Base-by-base conservation (phyloP, 37 sponge, comb jelly and placozoan genomes). In the Halisarca cf. caerulea region DNA sequence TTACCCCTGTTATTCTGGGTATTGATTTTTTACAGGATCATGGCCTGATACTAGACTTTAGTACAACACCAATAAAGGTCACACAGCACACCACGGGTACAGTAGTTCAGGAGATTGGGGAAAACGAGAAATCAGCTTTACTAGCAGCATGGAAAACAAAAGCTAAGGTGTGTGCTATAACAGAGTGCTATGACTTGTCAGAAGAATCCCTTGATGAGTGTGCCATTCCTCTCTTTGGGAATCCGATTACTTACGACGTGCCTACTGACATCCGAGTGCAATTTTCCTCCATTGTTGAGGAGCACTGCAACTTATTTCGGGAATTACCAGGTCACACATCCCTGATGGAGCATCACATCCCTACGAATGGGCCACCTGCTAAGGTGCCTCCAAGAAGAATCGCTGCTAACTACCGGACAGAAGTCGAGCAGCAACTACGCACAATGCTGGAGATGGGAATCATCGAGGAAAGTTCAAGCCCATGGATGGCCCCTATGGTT, bases 1-100 rank as follows among this genome's bases (percentile, higher is more conserved):
- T 91, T 6, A 59, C 73, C 42, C 85, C 53, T 44, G 81, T 84
- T 24, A 91, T 91, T 30, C 80, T 86, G 25, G 84, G 91, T 54
- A 51, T 87, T 24, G 87, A 91, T 79, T 91, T 87, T 28, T n/a
- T n/a, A n/a, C n/a, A n/a, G n/a, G n/a, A n/a, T n/a, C n/a, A n/a
- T n/a, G n/a, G n/a, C n/a, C n/a, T n/a, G n/a, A n/a, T n/a, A n/a
- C n/a, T n/a, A n/a, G n/a, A n/a, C n/a, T n/a, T n/a, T n/a, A n/a
- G n/a, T n/a, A n/a, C n/a, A n/a, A n/a, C n/a, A n/a, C n/a, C n/a
- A n/a, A n/a, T n/a, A n/a, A n/a, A n/a, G n/a, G n/a, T n/a, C n/a
- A n/a, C n/a, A n/a, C n/a, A n/a, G n/a, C n/a, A n/a, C n/a, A n/a
- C n/a, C n/a, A n/a, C n/a, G n/a, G n/a, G n/a, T n/a, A n/a, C n/a